Evolutionary conservation across 2,113 vertebrate species (phyloP), one percentile per base, ranked within the genome.

Genomic region (Aleadryas rufinucha): DNA sequence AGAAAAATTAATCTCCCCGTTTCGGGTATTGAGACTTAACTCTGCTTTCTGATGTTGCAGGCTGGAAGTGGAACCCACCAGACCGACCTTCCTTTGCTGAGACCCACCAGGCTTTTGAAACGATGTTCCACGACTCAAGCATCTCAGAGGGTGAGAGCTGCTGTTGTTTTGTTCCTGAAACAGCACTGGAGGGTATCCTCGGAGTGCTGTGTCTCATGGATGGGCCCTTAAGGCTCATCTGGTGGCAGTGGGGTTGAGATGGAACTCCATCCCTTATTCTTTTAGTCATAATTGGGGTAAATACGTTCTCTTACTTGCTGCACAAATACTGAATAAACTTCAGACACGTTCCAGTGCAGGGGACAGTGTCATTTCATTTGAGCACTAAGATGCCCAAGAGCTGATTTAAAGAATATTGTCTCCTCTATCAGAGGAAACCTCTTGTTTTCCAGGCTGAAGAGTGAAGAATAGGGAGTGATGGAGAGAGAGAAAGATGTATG

Each of bases 51-150:
- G 37, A 14, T 28, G 17, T 9, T 66, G 86, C 54, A 99, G 99
- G 99, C 93, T 99, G 99, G 99, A 99, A 99, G 96, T 99, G 99
- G 99, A 99, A 98, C 94, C 99, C 99, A 52, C 89, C 99, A 42
- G 99, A 99, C 77, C 97, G 99, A 49, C 99, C 99, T 27, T 99
- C 99, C 11, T 99, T 99, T 98, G 98, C 99, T 85, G 99, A 99
- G 97, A 99, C 98, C 61, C 99, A 99, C 94, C 99, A 99, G 97
- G 99, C 99, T 68, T 99, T 99, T 95, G 99, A 99, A 98, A 99
- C 99, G 6, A 99, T 99, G 99, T 99, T 99, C 95, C 99, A 99
- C 2, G 99, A 99, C 96, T 99, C 99, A 1, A 99, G 99, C 97
- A 99, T 99, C 94, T 99, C 99, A 70, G 99, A 99, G 98, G 99